Conservation (phyloP, 2,113 vertebrate genomes). For the Semnopithecus entellus region DNA sequence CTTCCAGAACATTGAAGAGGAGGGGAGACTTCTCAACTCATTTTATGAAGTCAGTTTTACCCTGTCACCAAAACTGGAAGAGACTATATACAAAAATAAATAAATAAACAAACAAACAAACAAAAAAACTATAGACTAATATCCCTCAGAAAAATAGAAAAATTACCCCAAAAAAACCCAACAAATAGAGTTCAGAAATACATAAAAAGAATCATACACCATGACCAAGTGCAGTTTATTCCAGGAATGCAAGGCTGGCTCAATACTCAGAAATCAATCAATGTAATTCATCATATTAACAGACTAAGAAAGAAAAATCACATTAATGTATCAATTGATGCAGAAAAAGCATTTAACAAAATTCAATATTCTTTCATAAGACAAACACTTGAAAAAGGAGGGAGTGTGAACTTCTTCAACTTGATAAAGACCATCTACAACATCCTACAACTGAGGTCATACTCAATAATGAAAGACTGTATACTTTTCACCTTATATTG, state of each 20-base stretch:
- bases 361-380: slow-evolving; percentile 17
- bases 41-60: slow-evolving; percentile 24
- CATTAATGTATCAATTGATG: not conserved
- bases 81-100: not conserved
- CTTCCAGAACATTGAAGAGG: slow-evolving; percentile 33
- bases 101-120: fast-evolving
- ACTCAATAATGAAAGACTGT: not conserved
- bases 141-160: not conserved
- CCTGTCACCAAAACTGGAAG: not conserved
- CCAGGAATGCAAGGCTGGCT: slow-evolving; percentile 46
- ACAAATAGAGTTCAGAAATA: slow-evolving; percentile 34
- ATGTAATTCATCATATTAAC: not conserved
- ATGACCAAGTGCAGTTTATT: slow-evolving; percentile 9
- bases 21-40: not conserved
- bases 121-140: not conserved
- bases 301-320: slow-evolving; percentile 38
- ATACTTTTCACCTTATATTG: not conserved
- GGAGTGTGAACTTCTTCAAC: not conserved
- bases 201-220: not conserved
- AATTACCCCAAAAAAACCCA: not conserved
- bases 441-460: not conserved
- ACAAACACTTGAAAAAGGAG: not conserved
- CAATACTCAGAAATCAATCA: not conserved
- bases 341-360: not conserved
- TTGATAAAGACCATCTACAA: not conserved